Conservation (phyloP, 2,888 invertebrate genomes). For the Seira sanloemensis region DNA sequence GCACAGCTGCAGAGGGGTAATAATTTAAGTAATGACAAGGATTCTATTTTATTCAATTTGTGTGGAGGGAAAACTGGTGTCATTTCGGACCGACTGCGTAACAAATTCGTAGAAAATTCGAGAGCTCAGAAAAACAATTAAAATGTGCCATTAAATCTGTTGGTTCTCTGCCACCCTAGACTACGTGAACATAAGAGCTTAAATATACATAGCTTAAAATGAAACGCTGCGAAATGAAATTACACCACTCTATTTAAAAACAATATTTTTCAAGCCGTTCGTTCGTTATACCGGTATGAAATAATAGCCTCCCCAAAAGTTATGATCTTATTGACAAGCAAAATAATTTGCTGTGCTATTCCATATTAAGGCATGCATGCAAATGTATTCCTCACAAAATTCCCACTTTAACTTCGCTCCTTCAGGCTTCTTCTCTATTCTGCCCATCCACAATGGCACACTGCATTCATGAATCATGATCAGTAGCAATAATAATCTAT, state of each 20-base stretch:
- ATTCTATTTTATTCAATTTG: conserved; percentile 5
- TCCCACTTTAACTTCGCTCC: too few species aligned
- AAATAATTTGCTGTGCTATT: background rate
- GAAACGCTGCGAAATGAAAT: too few species aligned
- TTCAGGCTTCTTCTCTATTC: background rate
- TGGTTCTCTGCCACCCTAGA: background rate
- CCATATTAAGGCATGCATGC: background rate
- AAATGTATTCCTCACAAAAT: too few species aligned
- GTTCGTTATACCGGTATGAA: too few species aligned
- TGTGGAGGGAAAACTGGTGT: background rate
- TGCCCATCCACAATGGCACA: too few species aligned
- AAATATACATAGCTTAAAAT: too few species aligned
- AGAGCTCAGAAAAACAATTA: background rate
- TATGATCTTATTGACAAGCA: background rate
- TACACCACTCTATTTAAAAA: too few species aligned
- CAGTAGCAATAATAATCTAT: conserved; percentile 13
- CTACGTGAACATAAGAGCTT: background rate
- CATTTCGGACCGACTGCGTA: conserved; percentile 48
- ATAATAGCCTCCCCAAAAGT: background rate
- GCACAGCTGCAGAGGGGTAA: conserved; percentile 15
- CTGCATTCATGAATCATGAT: too few species aligned
- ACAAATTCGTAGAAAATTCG: conserved; percentile 47
- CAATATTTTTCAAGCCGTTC: too few species aligned
- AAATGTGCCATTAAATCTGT: background rate
- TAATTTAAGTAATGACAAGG: conserved; percentile 16